Percentiles rank a stretch among this genome's conserved stretches.
These are phyloP conservation scores for Setophaga coronata DNA, from an alignment of 2,113 vertebrate genomes.

Conservation along the genomic window DNA sequence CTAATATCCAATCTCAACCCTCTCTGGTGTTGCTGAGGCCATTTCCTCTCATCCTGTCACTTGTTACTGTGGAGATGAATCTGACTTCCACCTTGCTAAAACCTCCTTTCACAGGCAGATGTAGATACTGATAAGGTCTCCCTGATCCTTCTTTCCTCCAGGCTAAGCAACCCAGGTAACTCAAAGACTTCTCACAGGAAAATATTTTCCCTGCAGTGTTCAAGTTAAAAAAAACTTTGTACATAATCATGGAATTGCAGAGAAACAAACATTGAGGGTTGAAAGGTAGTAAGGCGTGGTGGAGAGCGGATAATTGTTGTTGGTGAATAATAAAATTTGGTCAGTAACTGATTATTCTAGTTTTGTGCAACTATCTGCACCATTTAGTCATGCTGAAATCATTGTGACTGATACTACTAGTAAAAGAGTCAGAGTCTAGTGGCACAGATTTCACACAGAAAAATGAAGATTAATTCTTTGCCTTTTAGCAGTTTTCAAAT, in stretches of 20 bases:
- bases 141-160: not conserved
- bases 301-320: not conserved
- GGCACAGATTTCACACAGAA: not conserved
- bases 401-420: not conserved
- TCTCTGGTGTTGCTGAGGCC: not conserved
- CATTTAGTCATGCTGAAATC: not conserved
- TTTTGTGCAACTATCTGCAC: not conserved
- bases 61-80: not conserved
- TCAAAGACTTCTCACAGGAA: conserved; percentile 2
- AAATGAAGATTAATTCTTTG: not conserved
- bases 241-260: not conserved
- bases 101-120: not conserved
- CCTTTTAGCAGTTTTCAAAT: not conserved
- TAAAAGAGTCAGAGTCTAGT: not conserved
- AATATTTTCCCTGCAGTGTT: not conserved
- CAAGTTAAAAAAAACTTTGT: conserved; percentile 3
- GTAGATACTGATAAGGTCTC: not conserved
- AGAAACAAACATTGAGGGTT: not conserved
- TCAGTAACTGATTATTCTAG: not conserved
- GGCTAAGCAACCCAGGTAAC: not conserved
- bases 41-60: not conserved
- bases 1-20: not conserved
- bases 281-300: not conserved
- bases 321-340: not conserved
- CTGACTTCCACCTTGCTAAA: not conserved